Conservation (phyloP, 2,797 vertebrate genomes). For the Sebastes melanostomus region DNA sequence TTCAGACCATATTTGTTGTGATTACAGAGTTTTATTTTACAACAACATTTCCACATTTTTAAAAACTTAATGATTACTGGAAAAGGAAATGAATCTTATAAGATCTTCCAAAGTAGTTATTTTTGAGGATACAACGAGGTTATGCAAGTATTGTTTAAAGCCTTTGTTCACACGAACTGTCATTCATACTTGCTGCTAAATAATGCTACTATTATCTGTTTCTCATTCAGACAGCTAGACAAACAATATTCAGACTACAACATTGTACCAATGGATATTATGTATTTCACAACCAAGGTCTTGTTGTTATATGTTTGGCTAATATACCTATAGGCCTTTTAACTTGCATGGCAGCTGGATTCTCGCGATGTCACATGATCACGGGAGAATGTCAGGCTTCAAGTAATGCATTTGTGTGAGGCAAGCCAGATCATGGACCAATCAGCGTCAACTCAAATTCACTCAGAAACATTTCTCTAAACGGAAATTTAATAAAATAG, state of each 20-base stretch:
- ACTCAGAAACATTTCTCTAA: too few species aligned
- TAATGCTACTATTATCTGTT: not conserved
- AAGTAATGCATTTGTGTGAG: too few species aligned
- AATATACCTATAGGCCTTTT: too few species aligned
- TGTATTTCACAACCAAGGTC: not conserved
- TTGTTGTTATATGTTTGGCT: not conserved
- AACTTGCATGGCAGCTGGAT: too few species aligned
- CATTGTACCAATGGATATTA: not conserved
- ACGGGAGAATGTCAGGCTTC: too few species aligned
- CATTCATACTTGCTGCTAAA: not conserved
- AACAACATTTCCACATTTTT: not conserved
- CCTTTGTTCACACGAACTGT: not conserved
- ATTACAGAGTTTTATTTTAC: constrained; percentile 13
- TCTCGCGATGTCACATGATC: too few species aligned
- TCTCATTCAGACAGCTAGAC: not conserved
- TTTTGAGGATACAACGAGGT: not conserved
- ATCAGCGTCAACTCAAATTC: too few species aligned
- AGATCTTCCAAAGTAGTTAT: not conserved
- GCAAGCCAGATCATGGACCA: too few species aligned
- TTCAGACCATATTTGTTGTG: not conserved
- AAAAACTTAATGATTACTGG: not conserved
- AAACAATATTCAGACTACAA: not conserved
- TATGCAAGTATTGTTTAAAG: not conserved
- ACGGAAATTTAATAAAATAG: too few species aligned
- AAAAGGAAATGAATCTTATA: not conserved